These are phyloP conservation scores for Myopa testacea DNA, from an alignment of 2,888 invertebrate species.

Conservation along the genomic window DNA sequence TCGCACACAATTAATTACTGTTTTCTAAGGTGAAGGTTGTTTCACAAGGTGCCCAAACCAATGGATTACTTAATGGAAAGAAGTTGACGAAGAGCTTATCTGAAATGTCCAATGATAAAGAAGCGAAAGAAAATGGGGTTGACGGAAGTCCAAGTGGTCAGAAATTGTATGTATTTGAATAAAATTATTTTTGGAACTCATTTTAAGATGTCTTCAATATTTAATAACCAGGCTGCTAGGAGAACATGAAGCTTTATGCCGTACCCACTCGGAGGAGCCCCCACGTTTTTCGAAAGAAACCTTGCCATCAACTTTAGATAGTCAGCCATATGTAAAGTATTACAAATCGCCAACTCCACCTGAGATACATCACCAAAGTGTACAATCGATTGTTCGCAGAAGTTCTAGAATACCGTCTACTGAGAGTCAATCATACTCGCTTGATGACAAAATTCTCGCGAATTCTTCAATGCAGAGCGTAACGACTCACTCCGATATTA, in stretches of 20 bases:
- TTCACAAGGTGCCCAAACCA: constrained; percentile 91
- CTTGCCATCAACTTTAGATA: constrained; percentile 49
- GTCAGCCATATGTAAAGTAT: constrained; percentile 60
- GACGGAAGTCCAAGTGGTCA: neutral
- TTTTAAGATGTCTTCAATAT: neutral
- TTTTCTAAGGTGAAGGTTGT: constrained; percentile 81
- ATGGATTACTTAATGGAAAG: constrained; percentile 80
- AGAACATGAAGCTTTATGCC: constrained; percentile 82
- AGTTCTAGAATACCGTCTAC: constrained; percentile 38
- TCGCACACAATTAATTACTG: neutral
- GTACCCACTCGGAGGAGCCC: constrained; percentile 88
- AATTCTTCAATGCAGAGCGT: constrained; percentile 36
- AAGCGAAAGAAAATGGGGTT: neutral
- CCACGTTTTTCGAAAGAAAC: constrained; percentile 72
- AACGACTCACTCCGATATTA: constrained; percentile 21
- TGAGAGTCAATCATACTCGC: constrained; percentile 43
- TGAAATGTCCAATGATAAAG: constrained; percentile 74
- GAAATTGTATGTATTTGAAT: constrained; percentile 15
- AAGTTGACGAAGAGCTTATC: constrained; percentile 87
- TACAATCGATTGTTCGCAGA: constrained; percentile 43
- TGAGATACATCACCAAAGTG: constrained; percentile 45
- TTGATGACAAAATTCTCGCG: constrained; percentile 49
- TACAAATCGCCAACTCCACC: constrained; percentile 65
- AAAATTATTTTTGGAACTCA: neutral
- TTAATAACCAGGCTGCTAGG: constrained; percentile 46